Percentiles rank a stretch among this genome's conserved stretches.
These are phyloP conservation scores for Condylostylus longicornis DNA, from an alignment of 1,140 invertebrate species.

Conservation along the genomic window DNA sequence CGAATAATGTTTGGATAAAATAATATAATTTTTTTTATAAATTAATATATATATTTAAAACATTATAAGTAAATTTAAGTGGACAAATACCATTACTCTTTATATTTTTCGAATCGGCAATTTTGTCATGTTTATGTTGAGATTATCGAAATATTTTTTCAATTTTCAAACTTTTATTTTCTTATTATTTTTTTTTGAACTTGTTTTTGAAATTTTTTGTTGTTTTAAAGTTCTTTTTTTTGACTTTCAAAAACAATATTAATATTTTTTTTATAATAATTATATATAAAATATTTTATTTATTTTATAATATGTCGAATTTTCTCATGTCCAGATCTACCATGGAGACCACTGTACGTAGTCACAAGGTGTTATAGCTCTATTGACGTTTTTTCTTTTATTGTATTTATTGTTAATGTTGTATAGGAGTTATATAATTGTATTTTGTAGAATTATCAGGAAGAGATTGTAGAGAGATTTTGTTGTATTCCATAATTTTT, in stretches of 20 bases:
- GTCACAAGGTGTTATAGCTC: slow-evolving; percentile 24
- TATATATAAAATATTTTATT: slow-evolving; percentile 5
- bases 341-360: slow-evolving; percentile 33
- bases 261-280: slow-evolving; percentile 1
- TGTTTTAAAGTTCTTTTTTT: slow-evolving; percentile 4
- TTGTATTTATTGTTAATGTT: background rate
- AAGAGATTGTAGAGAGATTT: too few species aligned
- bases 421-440: too few species aligned
- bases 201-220: slow-evolving; percentile 3
- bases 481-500: too few species aligned
- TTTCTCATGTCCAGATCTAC: slow-evolving; percentile 28
- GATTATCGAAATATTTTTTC: background rate
- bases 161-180: too few species aligned
- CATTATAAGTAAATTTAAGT: too few species aligned
- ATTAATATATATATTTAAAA: too few species aligned
- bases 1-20: too few species aligned
- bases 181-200: background rate
- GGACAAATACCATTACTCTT: too few species aligned
- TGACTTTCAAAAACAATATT: slow-evolving; percentile 2
- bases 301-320: slow-evolving; percentile 4
- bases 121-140: background rate
- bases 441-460: too few species aligned
- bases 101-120: background rate
- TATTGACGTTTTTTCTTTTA: background rate
- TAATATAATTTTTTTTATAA: too few species aligned